Evolutionary conservation across 2,113 vertebrate genomes (phyloP).

Genomic region (Caranx ignobilis): DNA sequence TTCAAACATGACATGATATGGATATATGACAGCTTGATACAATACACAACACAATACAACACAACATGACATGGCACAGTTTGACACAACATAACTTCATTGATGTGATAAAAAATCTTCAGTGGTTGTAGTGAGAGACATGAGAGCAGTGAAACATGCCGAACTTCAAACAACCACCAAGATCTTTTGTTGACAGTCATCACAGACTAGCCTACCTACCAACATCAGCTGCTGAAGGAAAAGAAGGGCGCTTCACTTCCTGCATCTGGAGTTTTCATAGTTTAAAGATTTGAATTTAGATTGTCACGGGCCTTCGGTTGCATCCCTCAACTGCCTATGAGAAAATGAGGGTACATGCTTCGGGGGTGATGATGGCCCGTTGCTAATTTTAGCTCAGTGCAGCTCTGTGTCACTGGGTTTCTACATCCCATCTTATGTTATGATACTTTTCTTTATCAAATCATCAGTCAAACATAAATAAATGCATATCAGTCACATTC

Average conservation of each 20-base stretch:
- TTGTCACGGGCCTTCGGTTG: background rate
- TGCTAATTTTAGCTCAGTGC: background rate
- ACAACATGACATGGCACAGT: background rate
- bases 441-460: background rate
- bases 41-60: background rate
- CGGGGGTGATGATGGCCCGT: too few relatives aligned
- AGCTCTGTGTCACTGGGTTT: background rate
- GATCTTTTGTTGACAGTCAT: conserved; percentile 1
- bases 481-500: background rate
- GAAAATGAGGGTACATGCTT: background rate
- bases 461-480: background rate
- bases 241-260: background rate
- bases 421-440: background rate
- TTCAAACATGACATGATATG: too few relatives aligned
- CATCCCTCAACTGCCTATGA: background rate
- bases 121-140: background rate
- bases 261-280: background rate
- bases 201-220: background rate
- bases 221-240: background rate
- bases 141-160: background rate
- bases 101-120: background rate
- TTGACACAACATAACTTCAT: background rate
- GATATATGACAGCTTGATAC: background rate
- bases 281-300: background rate
- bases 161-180: background rate